Evolutionary conservation across 2,888 invertebrate genomes (phyloP).

Genomic region (Lithodes maja): DNA sequence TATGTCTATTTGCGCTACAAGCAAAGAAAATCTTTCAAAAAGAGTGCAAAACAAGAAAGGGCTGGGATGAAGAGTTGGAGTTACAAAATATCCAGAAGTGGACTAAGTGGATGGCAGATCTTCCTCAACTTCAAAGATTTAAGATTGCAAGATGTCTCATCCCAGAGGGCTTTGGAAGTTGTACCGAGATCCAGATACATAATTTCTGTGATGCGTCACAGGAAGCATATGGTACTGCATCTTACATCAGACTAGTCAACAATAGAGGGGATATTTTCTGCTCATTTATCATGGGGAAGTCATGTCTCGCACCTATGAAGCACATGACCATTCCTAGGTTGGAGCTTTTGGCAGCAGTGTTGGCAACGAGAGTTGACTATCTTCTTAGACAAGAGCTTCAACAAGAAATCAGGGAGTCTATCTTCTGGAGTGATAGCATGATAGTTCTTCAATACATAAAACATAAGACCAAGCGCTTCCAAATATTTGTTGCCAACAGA

Average conservation of each 20-base stretch:
- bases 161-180: neutral
- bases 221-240: neutral
- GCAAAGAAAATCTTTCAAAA: constrained; percentile 1
- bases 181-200: neutral
- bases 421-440: constrained; percentile 25
- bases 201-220: constrained; percentile 26
- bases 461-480: neutral
- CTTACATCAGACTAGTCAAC: neutral
- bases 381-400: neutral
- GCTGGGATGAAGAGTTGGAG: constrained; percentile 4
- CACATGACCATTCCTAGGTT: neutral
- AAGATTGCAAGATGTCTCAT: neutral
- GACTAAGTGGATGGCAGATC: constrained; percentile 13
- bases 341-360: neutral
- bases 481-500: constrained; percentile 12
- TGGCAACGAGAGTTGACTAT: neutral
- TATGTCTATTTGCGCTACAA: neutral
- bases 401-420: too few relatives aligned
- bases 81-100: neutral
- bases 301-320: neutral
- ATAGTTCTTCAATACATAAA: constrained; percentile 24
- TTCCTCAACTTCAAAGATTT: neutral
- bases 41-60: neutral
- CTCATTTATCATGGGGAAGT: neutral
- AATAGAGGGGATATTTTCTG: neutral